phyloP scores from a whole-genome alignment of 2,113 vertebrate species.

The Sigmodon hispidus region DNA sequence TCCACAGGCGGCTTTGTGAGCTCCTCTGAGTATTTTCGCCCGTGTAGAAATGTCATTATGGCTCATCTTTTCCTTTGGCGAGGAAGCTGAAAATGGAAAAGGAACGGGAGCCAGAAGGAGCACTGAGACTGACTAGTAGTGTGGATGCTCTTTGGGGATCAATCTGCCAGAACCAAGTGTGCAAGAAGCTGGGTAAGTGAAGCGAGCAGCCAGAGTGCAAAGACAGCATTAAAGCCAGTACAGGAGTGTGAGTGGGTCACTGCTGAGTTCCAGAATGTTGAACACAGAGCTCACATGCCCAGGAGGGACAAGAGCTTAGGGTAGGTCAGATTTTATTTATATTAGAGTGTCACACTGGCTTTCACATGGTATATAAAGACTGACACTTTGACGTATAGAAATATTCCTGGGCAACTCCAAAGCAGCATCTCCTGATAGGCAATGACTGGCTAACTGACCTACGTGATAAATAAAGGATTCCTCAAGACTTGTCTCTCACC shows the following conservation, averaged over 20 bases:
- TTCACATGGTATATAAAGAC: background rate
- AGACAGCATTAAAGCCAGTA: background rate
- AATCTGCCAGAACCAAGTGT: background rate
- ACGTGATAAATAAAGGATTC: background rate
- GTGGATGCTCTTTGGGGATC: background rate
- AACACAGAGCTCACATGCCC: background rate
- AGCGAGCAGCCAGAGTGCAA: background rate
- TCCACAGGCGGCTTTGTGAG: background rate
- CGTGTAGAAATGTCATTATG: background rate
- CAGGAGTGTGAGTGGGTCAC: background rate
- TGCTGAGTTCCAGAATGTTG: background rate
- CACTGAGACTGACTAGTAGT: background rate
- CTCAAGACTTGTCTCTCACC: background rate
- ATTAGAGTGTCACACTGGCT: background rate
- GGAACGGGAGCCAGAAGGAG: background rate
- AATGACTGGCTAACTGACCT: background rate
- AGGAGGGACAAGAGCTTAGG: background rate
- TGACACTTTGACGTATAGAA: background rate
- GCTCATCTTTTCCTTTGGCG: constrained; percentile 16
- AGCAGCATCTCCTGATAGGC: background rate
- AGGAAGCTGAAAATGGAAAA: background rate
- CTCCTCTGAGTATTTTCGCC: background rate
- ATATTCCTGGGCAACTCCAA: background rate
- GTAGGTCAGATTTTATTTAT: background rate
- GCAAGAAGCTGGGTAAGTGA: background rate